A percentile compares a stretch with the other conserved stretches of the same genome.
Conservation (phyloP, 2,113 vertebrate species). For the Hippoglossus stenolepis region DNA sequence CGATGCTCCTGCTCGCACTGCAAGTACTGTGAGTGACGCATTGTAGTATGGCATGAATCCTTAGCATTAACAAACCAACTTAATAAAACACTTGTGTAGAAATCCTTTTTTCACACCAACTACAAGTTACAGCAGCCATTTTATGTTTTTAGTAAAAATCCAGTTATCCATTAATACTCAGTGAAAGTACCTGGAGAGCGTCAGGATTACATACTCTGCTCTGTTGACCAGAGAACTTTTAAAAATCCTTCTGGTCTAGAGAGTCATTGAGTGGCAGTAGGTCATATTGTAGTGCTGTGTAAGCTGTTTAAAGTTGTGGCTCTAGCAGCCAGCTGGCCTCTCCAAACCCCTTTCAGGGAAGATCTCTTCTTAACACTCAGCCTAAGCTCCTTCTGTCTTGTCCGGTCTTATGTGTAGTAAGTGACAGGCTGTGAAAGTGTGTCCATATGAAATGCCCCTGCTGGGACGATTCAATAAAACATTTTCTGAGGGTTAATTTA, state of each 20-base stretch:
- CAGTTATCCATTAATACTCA: too few species aligned
- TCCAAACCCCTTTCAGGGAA: conserved; percentile 40
- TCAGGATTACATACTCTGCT: not conserved
- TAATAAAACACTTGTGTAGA: too few species aligned
- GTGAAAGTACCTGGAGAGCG: not conserved
- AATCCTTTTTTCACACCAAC: too few species aligned
- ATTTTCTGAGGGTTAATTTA: not conserved
- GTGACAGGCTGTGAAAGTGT: conserved; percentile 23
- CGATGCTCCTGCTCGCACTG: too few species aligned
- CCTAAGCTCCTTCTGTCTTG: conserved; percentile 65
- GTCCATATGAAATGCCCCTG: conserved; percentile 19
- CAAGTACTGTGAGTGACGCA: too few species aligned
- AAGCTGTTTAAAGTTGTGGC: conserved; percentile 49
- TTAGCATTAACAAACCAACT: too few species aligned
- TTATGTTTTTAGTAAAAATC: not conserved
- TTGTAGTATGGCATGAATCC: too few species aligned
- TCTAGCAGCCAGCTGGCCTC: conserved; percentile 37
- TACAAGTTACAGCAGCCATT: not conserved
- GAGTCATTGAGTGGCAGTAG: conserved; percentile 3
- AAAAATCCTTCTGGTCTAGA: not conserved
- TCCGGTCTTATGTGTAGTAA: conserved; percentile 17
- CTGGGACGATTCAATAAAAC: not conserved
- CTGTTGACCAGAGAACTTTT: not conserved
- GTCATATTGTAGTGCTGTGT: not conserved
- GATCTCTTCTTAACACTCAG: conserved; percentile 51